These are phyloP conservation scores for Pteromalus puparum DNA, from an alignment of 1,140 invertebrate genomes.

Conservation along the genomic window DNA sequence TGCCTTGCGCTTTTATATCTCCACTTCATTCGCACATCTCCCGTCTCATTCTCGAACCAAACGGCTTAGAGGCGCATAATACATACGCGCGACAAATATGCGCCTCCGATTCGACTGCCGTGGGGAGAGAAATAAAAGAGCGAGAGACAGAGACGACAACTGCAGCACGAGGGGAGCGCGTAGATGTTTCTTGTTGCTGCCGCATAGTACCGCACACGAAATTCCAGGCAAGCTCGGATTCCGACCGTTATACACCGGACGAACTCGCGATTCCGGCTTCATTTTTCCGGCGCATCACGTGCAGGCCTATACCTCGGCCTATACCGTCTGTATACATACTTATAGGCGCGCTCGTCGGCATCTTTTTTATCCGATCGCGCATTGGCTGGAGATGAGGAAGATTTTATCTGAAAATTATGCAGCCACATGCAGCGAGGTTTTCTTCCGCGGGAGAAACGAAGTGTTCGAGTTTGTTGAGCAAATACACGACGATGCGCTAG, in stretches of 20 bases:
- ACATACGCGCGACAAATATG: neutral
- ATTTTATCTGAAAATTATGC: constrained; percentile 38
- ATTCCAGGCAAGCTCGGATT: constrained; percentile 26
- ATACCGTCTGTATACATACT: neutral
- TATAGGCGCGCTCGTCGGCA: neutral
- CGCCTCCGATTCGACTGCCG: neutral
- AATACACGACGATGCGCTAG: neutral
- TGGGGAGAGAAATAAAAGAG: neutral
- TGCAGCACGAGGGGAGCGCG: neutral
- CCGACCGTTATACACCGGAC: constrained; percentile 15
- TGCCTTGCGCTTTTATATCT: neutral
- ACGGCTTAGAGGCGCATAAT: neutral
- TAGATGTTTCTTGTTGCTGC: neutral
- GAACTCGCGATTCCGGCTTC: constrained; percentile 37
- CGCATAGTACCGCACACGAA: neutral
- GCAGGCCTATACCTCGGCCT: neutral
- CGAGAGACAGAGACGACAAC: neutral
- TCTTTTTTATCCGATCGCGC: neutral
- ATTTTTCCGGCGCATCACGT: neutral
- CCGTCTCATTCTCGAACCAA: neutral
- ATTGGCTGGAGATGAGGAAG: neutral
- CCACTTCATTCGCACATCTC: neutral
- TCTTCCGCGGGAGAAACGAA: neutral
- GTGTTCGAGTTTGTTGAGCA: neutral
- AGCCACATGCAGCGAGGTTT: neutral